Evolutionary conservation across 2,113 vertebrate species (phyloP).

Genomic region (Brachyhypopomus gauderio): DNA sequence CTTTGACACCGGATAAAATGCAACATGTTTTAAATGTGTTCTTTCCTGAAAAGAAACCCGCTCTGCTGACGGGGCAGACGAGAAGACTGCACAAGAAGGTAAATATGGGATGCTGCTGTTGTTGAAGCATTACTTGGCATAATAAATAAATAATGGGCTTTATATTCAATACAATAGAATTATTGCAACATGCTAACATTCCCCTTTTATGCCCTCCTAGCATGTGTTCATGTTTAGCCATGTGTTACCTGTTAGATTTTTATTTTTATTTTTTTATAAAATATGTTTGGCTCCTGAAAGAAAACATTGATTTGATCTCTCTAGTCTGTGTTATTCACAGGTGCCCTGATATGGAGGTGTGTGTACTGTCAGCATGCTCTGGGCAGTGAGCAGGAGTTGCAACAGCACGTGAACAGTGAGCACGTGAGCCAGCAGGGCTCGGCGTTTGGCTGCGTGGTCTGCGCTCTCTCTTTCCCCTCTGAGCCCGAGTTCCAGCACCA

Average conservation of each 20-base stretch:
- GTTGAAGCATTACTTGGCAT: background rate
- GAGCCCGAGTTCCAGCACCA: constrained; percentile 79
- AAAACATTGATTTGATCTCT: background rate
- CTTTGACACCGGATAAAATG: background rate
- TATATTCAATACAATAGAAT: no score
- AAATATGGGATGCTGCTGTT: background rate
- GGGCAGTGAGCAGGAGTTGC: constrained; percentile 73
- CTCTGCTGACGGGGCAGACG: background rate
- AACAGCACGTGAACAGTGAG: constrained; percentile 74
- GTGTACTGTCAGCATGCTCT: constrained; percentile 71
- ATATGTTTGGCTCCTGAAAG: background rate
- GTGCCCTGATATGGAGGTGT: constrained; percentile 59
- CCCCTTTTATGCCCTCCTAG: no score
- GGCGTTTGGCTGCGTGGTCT: constrained; percentile 76
- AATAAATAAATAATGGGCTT: no score
- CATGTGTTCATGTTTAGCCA: no score
- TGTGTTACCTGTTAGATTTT: background rate
- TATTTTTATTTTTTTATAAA: no score
- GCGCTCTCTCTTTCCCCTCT: constrained; percentile 73
- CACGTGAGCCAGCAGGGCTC: constrained; percentile 69
- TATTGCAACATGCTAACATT: no score
- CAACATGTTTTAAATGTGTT: background rate
- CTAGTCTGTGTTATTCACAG: background rate
- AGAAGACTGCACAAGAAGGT: constrained; percentile 21
- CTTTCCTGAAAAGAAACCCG: background rate